Conservation (phyloP, 2,113 vertebrate genomes). For the Uria aalge region DNA sequence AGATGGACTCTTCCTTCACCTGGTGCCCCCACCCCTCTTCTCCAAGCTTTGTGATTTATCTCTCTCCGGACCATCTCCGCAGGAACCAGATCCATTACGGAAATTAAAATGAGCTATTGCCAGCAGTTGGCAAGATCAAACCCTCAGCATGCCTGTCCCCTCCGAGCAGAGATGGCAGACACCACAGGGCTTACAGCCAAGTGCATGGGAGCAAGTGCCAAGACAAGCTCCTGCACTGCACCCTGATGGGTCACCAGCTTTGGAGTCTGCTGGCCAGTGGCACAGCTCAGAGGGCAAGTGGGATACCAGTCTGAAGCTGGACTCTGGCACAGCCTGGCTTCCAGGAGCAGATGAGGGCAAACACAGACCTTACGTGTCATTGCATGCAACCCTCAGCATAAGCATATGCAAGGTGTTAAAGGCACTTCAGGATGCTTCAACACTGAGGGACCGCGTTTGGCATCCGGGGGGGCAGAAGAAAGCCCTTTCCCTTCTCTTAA, state of each 20-base stretch:
- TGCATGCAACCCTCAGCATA: neutral
- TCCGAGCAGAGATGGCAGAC: constrained; percentile 9
- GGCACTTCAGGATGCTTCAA: neutral
- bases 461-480: neutral
- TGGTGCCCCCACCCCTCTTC: neutral
- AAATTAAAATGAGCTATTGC: constrained; percentile 67
- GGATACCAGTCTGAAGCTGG: neutral
- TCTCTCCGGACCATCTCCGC: neutral
- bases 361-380: accelerated
- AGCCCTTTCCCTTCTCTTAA: neutral
- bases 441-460: neutral
- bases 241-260: neutral
- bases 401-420: neutral
- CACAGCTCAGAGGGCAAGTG: neutral
- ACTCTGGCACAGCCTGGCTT: neutral
- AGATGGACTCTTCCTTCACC: constrained; percentile 11
- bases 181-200: neutral
- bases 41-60: constrained; percentile 25
- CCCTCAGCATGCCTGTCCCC: neutral
- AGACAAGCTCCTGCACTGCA: neutral
- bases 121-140: constrained; percentile 53
- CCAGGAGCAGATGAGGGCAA: neutral
- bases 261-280: neutral
- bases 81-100: constrained; percentile 59
- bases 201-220: neutral